phyloP scores from a whole-genome alignment of 2,888 invertebrate genomes.

The Acanthosoma haemorrhoidale region DNA sequence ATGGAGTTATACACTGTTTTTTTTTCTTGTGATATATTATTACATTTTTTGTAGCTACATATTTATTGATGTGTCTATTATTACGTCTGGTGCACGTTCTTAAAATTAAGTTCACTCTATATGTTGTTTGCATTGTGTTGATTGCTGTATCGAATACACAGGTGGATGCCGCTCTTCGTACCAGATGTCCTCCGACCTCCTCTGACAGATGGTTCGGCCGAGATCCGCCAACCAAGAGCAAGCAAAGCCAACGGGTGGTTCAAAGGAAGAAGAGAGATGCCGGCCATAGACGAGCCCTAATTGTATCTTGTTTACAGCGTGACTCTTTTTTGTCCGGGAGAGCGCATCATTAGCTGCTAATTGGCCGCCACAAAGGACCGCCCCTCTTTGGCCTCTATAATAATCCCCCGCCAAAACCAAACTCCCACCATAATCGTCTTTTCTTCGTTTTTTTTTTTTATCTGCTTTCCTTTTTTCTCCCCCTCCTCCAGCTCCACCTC shows the following conservation, averaged over 20 bases:
- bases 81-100: too few relatives aligned
- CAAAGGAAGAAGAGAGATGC: not conserved
- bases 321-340: not conserved
- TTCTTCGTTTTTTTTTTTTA: not conserved
- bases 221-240: not conserved
- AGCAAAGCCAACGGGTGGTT: too few relatives aligned
- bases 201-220: not conserved
- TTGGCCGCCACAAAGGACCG: slow-evolving; percentile 3
- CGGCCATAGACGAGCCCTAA: not conserved
- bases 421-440: slow-evolving; percentile 11
- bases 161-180: too few relatives aligned
- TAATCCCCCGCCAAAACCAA: slow-evolving; percentile 6
- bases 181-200: not conserved
- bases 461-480: not conserved
- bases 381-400: not conserved
- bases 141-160: too few relatives aligned
- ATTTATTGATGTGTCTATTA: too few relatives aligned
- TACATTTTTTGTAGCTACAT: too few relatives aligned
- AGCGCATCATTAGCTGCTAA: slow-evolving; percentile 10
- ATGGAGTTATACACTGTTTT: too few relatives aligned
- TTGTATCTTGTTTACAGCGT: slow-evolving; percentile 5
- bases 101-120: too few relatives aligned
- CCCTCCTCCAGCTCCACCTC: not conserved
- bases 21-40: too few relatives aligned
- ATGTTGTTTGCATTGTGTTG: too few relatives aligned